Conservation (phyloP, 2,797 vertebrate genomes). For the Peromyscus aztecus region DNA sequence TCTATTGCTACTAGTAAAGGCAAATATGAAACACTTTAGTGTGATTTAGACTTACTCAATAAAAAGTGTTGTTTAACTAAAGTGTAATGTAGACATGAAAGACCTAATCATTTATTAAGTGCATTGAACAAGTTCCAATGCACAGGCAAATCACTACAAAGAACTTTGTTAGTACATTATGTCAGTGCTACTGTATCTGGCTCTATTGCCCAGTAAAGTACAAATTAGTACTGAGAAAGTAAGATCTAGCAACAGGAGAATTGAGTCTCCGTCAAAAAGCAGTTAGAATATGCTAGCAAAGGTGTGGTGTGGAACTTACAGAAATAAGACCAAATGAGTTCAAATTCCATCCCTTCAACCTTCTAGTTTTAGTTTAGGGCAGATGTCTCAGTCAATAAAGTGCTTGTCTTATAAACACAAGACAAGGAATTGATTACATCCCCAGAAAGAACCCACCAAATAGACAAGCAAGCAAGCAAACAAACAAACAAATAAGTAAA, state of each 20-base stretch:
- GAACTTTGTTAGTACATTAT: background rate
- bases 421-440: background rate
- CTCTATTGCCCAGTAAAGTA: background rate
- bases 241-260: background rate
- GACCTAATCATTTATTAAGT: conserved; percentile 35
- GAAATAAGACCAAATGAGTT: conserved; percentile 7
- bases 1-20: background rate
- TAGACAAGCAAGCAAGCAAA: background rate
- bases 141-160: conserved; percentile 27
- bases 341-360: background rate
- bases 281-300: background rate
- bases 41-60: background rate
- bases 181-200: background rate
- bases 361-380: background rate
- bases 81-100: conserved; percentile 27
- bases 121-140: background rate
- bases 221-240: background rate
- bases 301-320: background rate
- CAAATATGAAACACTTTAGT: conserved; percentile 26
- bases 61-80: background rate
- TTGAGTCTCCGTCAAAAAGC: background rate
- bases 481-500: background rate
- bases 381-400: background rate
- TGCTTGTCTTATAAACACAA: background rate
- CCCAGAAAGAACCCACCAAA: background rate